Conservation (phyloP, 2,113 vertebrate species). For the Myotis yumanensis region DNA sequence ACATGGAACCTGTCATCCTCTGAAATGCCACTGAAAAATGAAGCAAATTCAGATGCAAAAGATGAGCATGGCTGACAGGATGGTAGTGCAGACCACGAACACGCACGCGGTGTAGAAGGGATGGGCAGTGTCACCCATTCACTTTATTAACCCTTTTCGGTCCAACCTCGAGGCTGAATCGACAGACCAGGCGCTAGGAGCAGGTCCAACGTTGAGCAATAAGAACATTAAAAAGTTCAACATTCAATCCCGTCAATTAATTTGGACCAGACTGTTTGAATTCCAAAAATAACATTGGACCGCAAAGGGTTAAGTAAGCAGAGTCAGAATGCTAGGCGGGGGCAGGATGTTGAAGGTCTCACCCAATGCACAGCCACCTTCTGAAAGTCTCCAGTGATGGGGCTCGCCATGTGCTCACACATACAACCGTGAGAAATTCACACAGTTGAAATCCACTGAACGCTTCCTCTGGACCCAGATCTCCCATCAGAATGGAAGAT, state of each 20-base stretch:
- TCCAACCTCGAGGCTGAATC: too few species aligned
- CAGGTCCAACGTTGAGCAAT: too few species aligned
- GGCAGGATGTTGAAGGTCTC: too few species aligned
- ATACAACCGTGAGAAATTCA: not conserved
- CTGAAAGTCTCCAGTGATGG: not conserved
- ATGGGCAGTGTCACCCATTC: not conserved
- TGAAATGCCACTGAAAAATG: not conserved
- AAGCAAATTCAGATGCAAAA: not conserved
- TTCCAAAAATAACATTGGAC: too few species aligned
- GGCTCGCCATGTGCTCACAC: fast-evolving
- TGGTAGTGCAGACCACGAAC: not conserved
- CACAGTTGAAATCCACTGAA: fast-evolving
- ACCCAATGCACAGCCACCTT: not conserved
- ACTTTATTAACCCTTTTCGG: too few species aligned
- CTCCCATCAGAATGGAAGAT: not conserved
- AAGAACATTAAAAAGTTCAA: too few species aligned
- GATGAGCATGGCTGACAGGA: not conserved
- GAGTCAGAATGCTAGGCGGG: not conserved
- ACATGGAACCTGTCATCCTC: not conserved
- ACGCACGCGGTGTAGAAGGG: fast-evolving
- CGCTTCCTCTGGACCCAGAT: fast-evolving
- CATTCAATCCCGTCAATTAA: too few species aligned
- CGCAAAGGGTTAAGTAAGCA: too few species aligned
- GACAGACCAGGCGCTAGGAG: too few species aligned
- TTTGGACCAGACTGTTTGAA: too few species aligned